These are phyloP conservation scores for Bimastos eiseni DNA, from an alignment of 2,888 invertebrate genomes.

Conservation along the genomic window DNA sequence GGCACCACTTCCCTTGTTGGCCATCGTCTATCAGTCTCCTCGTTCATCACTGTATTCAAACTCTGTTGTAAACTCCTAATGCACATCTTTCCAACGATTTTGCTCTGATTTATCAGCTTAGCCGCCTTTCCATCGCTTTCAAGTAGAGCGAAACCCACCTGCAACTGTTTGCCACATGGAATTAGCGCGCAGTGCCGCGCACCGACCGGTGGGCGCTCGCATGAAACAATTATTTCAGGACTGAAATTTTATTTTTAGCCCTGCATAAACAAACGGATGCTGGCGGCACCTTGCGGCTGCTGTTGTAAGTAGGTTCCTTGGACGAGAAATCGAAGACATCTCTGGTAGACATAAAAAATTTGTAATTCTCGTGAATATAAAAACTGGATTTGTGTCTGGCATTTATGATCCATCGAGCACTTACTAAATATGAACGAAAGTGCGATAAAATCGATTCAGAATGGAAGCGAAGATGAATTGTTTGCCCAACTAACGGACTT, in stretches of 20 bases:
- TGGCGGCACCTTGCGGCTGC: not conserved
- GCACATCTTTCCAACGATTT: too few species aligned
- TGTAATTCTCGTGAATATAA: not conserved
- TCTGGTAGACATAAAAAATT: not conserved
- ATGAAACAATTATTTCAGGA: not conserved
- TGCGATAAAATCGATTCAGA: not conserved
- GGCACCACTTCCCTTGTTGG: too few species aligned
- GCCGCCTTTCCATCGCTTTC: too few species aligned
- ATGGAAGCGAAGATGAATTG: slow-evolving; percentile 9
- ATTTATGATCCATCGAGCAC: not conserved
- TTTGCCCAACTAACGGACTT: not conserved
- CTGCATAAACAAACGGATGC: slow-evolving; percentile 13
- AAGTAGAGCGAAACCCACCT: too few species aligned
- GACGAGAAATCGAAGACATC: not conserved
- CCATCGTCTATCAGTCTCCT: too few species aligned
- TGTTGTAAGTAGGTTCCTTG: not conserved
- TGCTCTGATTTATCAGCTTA: too few species aligned
- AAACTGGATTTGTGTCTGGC: not conserved
- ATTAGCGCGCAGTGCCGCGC: not conserved
- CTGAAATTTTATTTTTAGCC: not conserved
- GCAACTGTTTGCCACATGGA: not conserved
- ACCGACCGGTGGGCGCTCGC: not conserved
- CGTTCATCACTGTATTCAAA: too few species aligned
- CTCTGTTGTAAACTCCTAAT: too few species aligned
- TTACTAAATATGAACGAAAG: not conserved